Evolutionary conservation across 2,113 vertebrate genomes (phyloP).

Genomic region (Struthidea cinerea): DNA sequence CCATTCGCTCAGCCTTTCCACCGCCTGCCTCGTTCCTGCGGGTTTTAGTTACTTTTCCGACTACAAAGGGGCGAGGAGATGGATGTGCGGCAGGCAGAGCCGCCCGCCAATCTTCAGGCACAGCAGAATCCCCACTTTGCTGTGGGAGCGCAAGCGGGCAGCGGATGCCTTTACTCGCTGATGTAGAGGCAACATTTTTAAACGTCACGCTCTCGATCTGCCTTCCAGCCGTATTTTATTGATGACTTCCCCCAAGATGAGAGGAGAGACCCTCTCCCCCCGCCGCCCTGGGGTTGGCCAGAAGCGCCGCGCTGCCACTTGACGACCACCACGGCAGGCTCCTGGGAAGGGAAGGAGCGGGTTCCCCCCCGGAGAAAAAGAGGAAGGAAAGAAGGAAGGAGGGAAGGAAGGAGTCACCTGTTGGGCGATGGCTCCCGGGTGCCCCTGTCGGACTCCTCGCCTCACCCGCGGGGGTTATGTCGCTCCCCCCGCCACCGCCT

Average conservation of each 20-base stretch:
- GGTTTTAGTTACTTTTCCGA: slow-evolving; percentile 55
- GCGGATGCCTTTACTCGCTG: slow-evolving; percentile 22
- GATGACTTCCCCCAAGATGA: slow-evolving; percentile 48
- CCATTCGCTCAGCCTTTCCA: not conserved
- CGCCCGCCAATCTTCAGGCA: not conserved
- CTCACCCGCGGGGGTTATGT: not conserved
- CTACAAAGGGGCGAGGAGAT: not conserved
- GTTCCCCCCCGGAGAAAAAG: not conserved
- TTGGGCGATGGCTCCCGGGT: slow-evolving; percentile 66
- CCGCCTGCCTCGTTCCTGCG: not conserved
- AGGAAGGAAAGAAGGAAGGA: not conserved
- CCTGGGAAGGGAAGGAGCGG: slow-evolving; percentile 15
- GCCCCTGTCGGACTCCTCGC: slow-evolving; percentile 58
- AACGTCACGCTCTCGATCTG: slow-evolving; percentile 44
- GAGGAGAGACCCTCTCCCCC: slow-evolving; percentile 14
- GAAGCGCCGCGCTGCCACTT: slow-evolving; percentile 69
- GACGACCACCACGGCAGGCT: slow-evolving; percentile 66
- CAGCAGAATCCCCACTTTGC: not conserved
- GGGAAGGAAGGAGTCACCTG: slow-evolving; percentile 67
- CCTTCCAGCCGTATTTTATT: slow-evolving; percentile 54
- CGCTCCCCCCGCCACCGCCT: not conserved
- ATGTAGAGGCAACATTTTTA: slow-evolving; percentile 29
- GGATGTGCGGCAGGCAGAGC: not conserved
- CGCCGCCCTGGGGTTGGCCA: slow-evolving; percentile 48
- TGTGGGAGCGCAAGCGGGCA: not conserved